These are phyloP conservation scores for Diaphora mendica DNA, from an alignment of 2,888 invertebrate species.

Conservation along the genomic window DNA sequence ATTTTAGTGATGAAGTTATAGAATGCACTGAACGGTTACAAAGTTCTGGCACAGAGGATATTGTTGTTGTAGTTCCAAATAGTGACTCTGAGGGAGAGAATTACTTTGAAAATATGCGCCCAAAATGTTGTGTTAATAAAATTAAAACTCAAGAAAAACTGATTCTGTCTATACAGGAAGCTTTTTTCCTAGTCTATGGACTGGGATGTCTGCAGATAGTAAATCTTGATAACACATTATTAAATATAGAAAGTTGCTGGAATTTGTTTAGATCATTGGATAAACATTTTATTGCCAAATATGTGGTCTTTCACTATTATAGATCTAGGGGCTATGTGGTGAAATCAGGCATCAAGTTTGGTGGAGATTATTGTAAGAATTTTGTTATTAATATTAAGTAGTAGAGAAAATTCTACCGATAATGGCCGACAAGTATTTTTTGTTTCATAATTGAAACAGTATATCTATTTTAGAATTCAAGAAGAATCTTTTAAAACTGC, in stretches of 20 bases:
- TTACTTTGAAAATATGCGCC: conserved; percentile 87
- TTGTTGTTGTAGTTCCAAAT: conserved; percentile 88
- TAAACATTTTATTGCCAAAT: conserved; percentile 88
- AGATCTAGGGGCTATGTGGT: conserved; percentile 96
- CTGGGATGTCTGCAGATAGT: conserved; percentile 89
- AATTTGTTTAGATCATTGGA: conserved; percentile 86
- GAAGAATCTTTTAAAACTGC: too few species aligned
- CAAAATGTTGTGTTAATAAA: conserved; percentile 87
- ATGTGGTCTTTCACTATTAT: conserved; percentile 94
- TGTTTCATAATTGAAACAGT: too few species aligned
- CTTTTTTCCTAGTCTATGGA: conserved; percentile 90
- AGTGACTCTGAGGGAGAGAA: conserved; percentile 89
- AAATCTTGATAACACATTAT: conserved; percentile 78
- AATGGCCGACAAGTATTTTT: too few species aligned
- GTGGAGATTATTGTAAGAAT: conserved; percentile 93
- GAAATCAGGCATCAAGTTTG: conserved; percentile 95
- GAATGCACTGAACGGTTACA: conserved; percentile 45
- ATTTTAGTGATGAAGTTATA: conserved; percentile 29
- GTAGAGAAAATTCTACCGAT: too few species aligned
- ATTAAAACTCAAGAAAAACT: conserved; percentile 88
- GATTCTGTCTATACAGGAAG: conserved; percentile 91
- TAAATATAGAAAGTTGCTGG: conserved; percentile 86
- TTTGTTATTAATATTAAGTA: not conserved
- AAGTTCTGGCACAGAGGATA: conserved; percentile 64
- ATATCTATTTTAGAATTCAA: too few species aligned